Conservation (phyloP, 1,140 invertebrate species). For the Pseudomyrmex dendroicus region DNA sequence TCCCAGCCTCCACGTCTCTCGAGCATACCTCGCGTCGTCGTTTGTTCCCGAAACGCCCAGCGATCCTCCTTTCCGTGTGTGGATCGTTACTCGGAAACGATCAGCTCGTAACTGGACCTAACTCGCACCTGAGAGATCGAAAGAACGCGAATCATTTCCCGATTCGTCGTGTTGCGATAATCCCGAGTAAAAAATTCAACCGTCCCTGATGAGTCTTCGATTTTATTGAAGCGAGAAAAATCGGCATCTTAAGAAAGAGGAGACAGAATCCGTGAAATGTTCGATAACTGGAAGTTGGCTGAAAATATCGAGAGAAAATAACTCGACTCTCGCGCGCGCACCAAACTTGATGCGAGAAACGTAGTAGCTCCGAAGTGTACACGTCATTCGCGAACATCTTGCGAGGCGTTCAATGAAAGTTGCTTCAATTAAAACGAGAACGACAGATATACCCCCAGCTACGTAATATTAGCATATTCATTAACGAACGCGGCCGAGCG, state of each 20-base stretch:
- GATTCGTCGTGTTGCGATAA: slow-evolving; percentile 1
- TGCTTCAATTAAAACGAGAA: slow-evolving; percentile 44
- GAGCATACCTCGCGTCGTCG: slow-evolving; percentile 7
- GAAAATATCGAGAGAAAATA: neutral
- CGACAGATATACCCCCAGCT: slow-evolving; percentile 21
- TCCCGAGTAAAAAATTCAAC: slow-evolving; percentile 20
- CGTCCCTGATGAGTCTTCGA: slow-evolving; percentile 10
- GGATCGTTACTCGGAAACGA: slow-evolving; percentile 53
- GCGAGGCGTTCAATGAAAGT: slow-evolving; percentile 26
- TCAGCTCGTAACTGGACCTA: slow-evolving; percentile 54
- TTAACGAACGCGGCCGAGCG: slow-evolving; percentile 16
- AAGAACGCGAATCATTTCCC: slow-evolving; percentile 28
- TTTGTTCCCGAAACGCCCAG: slow-evolving; percentile 6
- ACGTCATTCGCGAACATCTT: neutral
- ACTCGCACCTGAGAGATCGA: slow-evolving; percentile 32
- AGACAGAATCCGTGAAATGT: neutral
- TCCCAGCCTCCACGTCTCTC: neutral
- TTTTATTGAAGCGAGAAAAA: slow-evolving; percentile 13
- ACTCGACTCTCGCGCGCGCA: neutral
- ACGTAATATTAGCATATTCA: slow-evolving; percentile 55
- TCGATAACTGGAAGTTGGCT: slow-evolving; percentile 1
- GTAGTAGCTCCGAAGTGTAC: neutral
- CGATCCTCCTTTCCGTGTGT: neutral
- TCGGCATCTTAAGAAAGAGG: neutral
- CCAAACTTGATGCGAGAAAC: neutral